A percentile compares a stretch with the other conserved stretches of the same genome.
Conservation (phyloP, 2,888 invertebrate species). For the Ennomos fuscantarius region DNA sequence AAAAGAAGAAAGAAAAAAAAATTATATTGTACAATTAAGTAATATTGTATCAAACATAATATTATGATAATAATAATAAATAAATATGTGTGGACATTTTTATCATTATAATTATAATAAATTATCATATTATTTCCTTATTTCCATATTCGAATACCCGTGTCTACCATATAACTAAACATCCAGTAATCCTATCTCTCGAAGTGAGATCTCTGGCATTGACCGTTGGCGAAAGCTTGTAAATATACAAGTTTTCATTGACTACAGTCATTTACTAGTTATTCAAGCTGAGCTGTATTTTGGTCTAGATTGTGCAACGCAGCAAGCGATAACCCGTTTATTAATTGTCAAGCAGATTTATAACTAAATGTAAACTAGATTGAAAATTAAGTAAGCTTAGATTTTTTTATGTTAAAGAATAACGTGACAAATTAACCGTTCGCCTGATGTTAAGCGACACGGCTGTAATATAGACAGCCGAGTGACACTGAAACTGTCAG, state of each 20-base stretch:
- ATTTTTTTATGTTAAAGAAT: too few species aligned
- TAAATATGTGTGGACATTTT: too few species aligned
- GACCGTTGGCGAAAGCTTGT: conserved; percentile 70
- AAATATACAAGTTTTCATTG: conserved; percentile 50
- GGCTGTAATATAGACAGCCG: too few species aligned
- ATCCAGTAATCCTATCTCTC: conserved; percentile 21
- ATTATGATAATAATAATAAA: too few species aligned
- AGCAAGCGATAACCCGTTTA: conserved; percentile 8
- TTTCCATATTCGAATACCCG: conserved; percentile 10
- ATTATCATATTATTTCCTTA: conserved; percentile 9
- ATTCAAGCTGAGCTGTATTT: conserved; percentile 30
- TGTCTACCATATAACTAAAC: conserved; percentile 26
- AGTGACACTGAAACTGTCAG: too few species aligned
- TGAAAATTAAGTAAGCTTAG: not conserved
- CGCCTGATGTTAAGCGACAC: too few species aligned
- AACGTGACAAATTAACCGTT: too few species aligned
- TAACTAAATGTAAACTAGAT: not conserved
- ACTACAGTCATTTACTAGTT: conserved; percentile 30
- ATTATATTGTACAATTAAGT: too few species aligned
- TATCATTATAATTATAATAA: too few species aligned
- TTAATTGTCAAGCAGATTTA: not conserved
- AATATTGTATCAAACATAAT: too few species aligned
- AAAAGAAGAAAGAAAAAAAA: too few species aligned
- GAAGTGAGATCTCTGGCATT: conserved; percentile 56
- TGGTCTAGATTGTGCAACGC: conserved; percentile 34